Evolutionary conservation across 2,113 vertebrate genomes (phyloP).

Genomic region (Spilogale gracilis): DNA sequence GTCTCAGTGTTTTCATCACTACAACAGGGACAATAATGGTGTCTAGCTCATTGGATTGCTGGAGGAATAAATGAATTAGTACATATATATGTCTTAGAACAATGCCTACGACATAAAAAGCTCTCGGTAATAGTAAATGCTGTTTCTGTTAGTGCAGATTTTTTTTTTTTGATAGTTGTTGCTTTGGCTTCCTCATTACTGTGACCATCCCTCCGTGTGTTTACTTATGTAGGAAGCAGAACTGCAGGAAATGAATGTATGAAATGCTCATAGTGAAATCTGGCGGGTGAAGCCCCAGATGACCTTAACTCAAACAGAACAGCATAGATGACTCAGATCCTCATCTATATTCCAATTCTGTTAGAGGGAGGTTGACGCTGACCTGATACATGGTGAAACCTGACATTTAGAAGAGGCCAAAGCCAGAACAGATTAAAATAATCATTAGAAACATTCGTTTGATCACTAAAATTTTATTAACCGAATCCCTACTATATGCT

Average conservation of each 20-base stretch:
- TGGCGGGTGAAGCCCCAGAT: constrained; percentile 43
- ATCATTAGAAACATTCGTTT: constrained; percentile 44
- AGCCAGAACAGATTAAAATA: constrained; percentile 53
- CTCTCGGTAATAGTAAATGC: background rate
- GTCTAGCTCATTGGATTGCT: constrained; percentile 35
- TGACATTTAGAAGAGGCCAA: constrained; percentile 58
- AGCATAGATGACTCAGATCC: constrained; percentile 63
- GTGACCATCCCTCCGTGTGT: background rate
- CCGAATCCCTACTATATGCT: background rate
- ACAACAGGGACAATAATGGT: background rate
- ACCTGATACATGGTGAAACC: constrained; percentile 17
- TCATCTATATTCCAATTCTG: constrained; percentile 71
- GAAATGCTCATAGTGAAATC: constrained; percentile 64
- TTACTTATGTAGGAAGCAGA: constrained; percentile 44
- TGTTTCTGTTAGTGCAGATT: constrained; percentile 39
- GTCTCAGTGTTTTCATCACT: background rate
- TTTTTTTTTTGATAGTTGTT: background rate
- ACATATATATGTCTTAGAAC: constrained; percentile 17
- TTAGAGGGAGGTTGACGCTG: background rate
- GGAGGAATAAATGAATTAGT: background rate
- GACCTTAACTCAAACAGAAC: constrained; percentile 74
- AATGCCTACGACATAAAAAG: constrained; percentile 7
- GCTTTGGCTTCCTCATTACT: constrained; percentile 14
- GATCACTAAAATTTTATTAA: constrained; percentile 19
- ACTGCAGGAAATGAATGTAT: constrained; percentile 63